Percentiles rank a stretch among this genome's conserved stretches.
These are phyloP conservation scores for Laticauda laticaudata DNA, from an alignment of 2,113 vertebrate genomes.

Conservation along the genomic window DNA sequence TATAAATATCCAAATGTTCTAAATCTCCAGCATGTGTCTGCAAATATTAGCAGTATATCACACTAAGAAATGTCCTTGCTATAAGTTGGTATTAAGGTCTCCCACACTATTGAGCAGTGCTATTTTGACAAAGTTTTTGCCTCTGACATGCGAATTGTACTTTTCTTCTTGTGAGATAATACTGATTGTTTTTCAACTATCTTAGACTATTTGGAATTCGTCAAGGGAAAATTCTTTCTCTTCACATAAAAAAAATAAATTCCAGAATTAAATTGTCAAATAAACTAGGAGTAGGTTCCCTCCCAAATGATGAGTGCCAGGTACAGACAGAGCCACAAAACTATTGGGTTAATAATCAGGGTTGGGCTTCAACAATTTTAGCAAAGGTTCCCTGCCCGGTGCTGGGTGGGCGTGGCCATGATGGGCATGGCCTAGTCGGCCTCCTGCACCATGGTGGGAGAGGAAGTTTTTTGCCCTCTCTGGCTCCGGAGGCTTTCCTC, in stretches of 20 bases:
- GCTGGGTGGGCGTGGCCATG: no score
- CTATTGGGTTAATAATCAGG: background rate
- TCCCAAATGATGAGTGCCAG: background rate
- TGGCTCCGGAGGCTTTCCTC: no score
- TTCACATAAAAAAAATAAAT: background rate
- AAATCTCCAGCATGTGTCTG: background rate
- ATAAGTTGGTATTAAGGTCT: background rate
- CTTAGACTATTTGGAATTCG: background rate
- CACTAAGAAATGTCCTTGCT: background rate
- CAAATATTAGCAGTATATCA: conserved; percentile 13
- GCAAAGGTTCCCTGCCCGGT: no score
- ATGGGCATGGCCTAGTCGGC: no score
- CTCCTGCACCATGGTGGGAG: no score
- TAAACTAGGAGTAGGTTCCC: background rate
- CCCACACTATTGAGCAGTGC: background rate
- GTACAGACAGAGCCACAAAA: background rate
- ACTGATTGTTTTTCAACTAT: background rate
- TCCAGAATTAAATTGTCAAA: background rate
- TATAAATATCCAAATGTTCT: background rate
- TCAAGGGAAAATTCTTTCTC: background rate
- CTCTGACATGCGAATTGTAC: background rate
- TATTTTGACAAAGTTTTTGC: background rate
- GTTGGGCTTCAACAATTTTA: no score
- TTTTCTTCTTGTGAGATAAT: background rate
- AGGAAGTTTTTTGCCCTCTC: no score